These are phyloP conservation scores for Ceratitis capitata DNA, from an alignment of 1,140 invertebrate species.

Conservation along the genomic window DNA sequence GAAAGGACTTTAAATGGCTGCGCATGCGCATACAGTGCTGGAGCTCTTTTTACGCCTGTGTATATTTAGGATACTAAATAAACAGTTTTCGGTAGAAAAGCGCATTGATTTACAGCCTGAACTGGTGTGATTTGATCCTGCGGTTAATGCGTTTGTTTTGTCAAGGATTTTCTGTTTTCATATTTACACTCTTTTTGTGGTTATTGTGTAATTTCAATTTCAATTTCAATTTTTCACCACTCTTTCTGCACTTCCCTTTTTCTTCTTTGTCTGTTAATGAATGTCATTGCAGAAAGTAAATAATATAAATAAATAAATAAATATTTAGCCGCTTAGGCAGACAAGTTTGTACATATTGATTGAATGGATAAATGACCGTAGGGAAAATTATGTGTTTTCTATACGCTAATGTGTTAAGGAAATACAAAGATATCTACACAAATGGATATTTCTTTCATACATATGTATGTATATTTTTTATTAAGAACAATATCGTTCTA, in stretches of 20 bases:
- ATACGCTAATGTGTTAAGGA: neutral
- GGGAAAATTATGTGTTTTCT: neutral
- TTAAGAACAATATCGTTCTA: neutral
- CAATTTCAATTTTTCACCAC: conserved; percentile 12
- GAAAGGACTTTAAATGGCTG: neutral
- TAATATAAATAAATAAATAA: conserved; percentile 22
- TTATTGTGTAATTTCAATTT: conserved; percentile 36
- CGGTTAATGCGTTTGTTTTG: conserved; percentile 15
- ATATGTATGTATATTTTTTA: neutral
- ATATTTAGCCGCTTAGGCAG: conserved; percentile 14
- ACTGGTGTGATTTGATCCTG: conserved; percentile 22
- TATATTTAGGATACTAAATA: conserved; percentile 17
- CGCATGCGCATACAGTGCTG: neutral
- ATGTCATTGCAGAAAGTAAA: conserved; percentile 24
- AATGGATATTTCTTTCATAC: no score
- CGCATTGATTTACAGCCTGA: conserved; percentile 16
- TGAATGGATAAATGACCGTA: neutral
- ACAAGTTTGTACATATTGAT: neutral
- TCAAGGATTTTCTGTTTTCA: neutral
- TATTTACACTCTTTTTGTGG: conserved; percentile 3
- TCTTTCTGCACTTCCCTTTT: neutral
- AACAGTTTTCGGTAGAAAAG: neutral
- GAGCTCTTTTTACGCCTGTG: neutral
- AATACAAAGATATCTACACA: neutral
- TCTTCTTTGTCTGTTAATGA: neutral